These are phyloP conservation scores for Hirtodrosophila cameraria DNA, from an alignment of 2,888 invertebrate genomes.

Conservation along the genomic window DNA sequence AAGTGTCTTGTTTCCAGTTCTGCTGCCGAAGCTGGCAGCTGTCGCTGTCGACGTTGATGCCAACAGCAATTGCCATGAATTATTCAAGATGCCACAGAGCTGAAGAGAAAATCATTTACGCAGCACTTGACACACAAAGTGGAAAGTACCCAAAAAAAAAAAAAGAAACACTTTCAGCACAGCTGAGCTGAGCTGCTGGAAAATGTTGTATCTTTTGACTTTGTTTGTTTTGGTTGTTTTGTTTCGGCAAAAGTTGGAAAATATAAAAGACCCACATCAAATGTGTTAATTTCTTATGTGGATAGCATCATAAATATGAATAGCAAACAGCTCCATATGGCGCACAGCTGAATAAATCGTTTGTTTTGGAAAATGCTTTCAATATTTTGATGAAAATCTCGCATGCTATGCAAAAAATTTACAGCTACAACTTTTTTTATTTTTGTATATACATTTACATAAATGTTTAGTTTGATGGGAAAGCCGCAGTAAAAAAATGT, in stretches of 20 bases:
- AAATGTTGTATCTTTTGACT: conserved; percentile 20
- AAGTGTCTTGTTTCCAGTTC: background rate
- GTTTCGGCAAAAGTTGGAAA: conserved; percentile 15
- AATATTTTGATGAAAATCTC: background rate
- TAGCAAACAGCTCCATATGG: conserved; percentile 41
- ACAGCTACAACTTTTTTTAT: background rate
- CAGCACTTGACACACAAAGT: conserved; percentile 35
- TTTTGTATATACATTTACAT: background rate
- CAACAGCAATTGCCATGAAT: conserved; percentile 52
- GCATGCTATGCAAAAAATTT: background rate
- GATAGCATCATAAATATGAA: conserved; percentile 45
- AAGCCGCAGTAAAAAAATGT: background rate
- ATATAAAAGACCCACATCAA: conserved; percentile 7
- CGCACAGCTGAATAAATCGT: conserved; percentile 15
- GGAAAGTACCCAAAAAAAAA: conserved; percentile 16
- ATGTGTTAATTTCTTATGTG: conserved; percentile 33
- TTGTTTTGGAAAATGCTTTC: conserved; percentile 5
- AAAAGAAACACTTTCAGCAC: conserved; percentile 2
- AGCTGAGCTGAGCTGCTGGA: conserved; percentile 10
- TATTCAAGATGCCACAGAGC: conserved; percentile 41
- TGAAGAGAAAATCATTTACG: conserved; percentile 53
- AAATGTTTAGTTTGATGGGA: background rate
- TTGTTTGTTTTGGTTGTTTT: conserved; percentile 13
- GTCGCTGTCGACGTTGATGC: background rate
- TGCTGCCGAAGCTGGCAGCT: background rate